Base-by-base conservation (phyloP, 2,888 invertebrate genomes). In the Campaea margaritaria region DNA sequence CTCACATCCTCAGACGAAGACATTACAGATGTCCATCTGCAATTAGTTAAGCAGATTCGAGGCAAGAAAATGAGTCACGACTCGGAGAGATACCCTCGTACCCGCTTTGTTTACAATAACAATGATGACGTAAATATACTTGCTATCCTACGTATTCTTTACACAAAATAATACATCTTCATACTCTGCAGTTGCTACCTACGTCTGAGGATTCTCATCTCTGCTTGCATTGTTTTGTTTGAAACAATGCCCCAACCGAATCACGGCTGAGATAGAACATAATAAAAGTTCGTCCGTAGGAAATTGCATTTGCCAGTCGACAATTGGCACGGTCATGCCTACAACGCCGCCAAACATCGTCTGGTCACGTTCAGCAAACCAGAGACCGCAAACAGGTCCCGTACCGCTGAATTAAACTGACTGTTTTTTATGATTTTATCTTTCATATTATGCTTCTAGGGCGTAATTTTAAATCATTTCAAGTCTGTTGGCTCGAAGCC, bases 301-400 rank as follows among this genome's bases (percentile, higher is more conserved):
- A 70, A 75, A 77, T 76, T 75, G 74, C 72, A 76, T 77, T 81
- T 78, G 50, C 68, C 72, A 75, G 71, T 70, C 62, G 68, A 75
- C 81, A 81, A 82, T 82, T 83, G 83, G 81, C 78, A 73, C 77
- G 79, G 85, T 80, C 84, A 82, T 81, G 75, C 75, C 78, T 78
- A 75, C 77, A 74, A 75, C 62, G 58, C 68, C 73, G 71, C 72
- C 79, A 79, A 83, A 78, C 75, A 74, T 79, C 76, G 89, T 89
- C 91, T 88, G 88, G 89, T 91, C 91, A 92, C 91, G 91, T 91
- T 90, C 89, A 67, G 83, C 85, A 89, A 89, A 91, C 89, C 83
- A 77, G 76, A 81, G 78, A 84, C 84, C 79, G 87, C 90, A 89
- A 89, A 90, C 90, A 89, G 83, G 84, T 83, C 75, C 78, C 71